These are phyloP conservation scores for Cynoglossus semilaevis DNA, from an alignment of 2,113 vertebrate genomes.

Conservation along the genomic window DNA sequence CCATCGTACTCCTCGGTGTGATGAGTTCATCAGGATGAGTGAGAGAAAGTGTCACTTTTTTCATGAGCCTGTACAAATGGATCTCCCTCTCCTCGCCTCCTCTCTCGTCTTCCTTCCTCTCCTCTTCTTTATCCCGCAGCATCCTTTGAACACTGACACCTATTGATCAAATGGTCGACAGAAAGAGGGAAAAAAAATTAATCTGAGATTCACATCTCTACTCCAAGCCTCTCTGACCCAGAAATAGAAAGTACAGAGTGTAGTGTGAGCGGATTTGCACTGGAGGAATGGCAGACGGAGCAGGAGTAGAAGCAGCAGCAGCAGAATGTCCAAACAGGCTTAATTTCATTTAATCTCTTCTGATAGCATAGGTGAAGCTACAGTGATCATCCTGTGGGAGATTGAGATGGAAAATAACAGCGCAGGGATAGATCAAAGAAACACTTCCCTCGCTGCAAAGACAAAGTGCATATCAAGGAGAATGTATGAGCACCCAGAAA, in stretches of 20 bases:
- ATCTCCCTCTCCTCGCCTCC: slow-evolving; percentile 15
- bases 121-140: slow-evolving; percentile 34
- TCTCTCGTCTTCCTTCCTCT: slow-evolving; percentile 20
- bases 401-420: slow-evolving; percentile 67
- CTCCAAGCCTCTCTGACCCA: slow-evolving; percentile 57
- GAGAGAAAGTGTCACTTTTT: slow-evolving; percentile 55
- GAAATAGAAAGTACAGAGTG: slow-evolving; percentile 46
- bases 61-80: slow-evolving; percentile 39
- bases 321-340: slow-evolving; percentile 63
- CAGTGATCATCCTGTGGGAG: slow-evolving; percentile 67
- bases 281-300: slow-evolving; percentile 25
- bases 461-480: slow-evolving; percentile 72
- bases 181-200: slow-evolving; percentile 23
- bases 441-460: slow-evolving; percentile 45
- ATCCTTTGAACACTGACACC: slow-evolving; percentile 60
- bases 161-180: slow-evolving; percentile 61
- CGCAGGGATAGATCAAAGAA: slow-evolving; percentile 63
- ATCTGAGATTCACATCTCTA: slow-evolving; percentile 60
- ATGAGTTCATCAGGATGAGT: slow-evolving; percentile 63
- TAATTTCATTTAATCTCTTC: slow-evolving; percentile 72
- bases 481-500: slow-evolving; percentile 54
- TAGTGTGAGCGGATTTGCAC: slow-evolving; percentile 22
- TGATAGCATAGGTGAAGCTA: slow-evolving; percentile 70
- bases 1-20: slow-evolving; percentile 49
- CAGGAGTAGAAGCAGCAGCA: background rate